Base-by-base conservation (phyloP, 2,113 vertebrate species). In the Octodon degus region DNA sequence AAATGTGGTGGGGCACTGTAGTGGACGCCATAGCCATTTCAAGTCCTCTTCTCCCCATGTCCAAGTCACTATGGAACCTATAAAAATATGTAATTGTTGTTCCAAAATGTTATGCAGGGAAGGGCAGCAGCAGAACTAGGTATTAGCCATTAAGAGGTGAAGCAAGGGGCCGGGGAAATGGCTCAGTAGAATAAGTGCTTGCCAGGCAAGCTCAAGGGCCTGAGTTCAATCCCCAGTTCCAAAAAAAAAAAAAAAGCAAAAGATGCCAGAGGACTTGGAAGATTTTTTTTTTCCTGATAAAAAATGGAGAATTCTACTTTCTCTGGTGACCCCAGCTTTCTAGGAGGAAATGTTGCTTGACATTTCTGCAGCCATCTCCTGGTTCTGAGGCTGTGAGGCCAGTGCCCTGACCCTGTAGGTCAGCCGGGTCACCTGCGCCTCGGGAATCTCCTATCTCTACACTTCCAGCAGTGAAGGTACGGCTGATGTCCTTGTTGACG, bases 261-360 rank as follows among this genome's bases (percentile, higher is more conserved):
- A 10, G 53, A 58, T 40, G 10, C 2, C 72, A 17, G 67, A 67
- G 10, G 7, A 30, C 37, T 83, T 65, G 14, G 53, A 53, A n/a
- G 40, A 53, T 2, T 16, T 40, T 24, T 43, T 47, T 79, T 91
- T 94, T 12, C 58, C 34, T 79, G 34, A 80, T 55, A 19, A 84
- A 84, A 96, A 97, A 27, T 22, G 50, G 20, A 74, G 67, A 91
- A 40, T 9, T 37, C 37, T 50, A 82, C 14, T 91, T 12, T 70
- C 20, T 34, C 68, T 47, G 12, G n/a, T 89, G 37, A 32, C 20
- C 37, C 34, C 11, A 84, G 60, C 2, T 80, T 93, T 40, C n/a
- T 74, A 24, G 74, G 58, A 94, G 40, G 55, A 89, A 20, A 43
- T 17, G 37, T 50, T 70, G 37, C 16, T 70, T 86, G 34, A 40